Evolutionary conservation across 2,797 vertebrate species (phyloP).

Genomic region (Heteromormyrus szaboi): DNA sequence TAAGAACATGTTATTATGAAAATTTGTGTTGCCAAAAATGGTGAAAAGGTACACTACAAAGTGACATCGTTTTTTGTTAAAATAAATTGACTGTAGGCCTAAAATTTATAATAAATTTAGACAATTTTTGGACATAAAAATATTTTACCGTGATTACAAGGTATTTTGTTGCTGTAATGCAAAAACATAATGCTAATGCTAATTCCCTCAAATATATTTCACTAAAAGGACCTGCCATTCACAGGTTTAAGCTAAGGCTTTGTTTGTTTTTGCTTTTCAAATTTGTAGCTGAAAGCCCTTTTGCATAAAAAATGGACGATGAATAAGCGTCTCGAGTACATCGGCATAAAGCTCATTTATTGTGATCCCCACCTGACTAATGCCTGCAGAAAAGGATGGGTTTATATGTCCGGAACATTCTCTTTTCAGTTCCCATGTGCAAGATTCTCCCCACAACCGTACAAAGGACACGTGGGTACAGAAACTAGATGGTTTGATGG

Average conservation of each 20-base stretch:
- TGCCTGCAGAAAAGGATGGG: background rate
- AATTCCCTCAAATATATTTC: background rate
- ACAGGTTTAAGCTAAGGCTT: background rate
- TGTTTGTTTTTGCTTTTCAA: background rate
- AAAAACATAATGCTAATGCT: background rate
- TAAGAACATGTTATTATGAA: background rate
- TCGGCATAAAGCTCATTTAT: background rate
- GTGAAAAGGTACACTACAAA: background rate
- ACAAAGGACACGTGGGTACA: background rate
- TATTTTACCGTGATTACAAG: background rate
- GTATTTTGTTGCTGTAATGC: background rate
- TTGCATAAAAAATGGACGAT: background rate
- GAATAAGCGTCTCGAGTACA: background rate
- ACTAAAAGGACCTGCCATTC: background rate
- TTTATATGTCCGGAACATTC: background rate
- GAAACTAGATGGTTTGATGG: background rate
- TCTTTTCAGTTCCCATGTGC: background rate
- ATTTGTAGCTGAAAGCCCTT: background rate
- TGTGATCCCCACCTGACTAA: background rate
- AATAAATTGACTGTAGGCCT: background rate
- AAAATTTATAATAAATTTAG: background rate
- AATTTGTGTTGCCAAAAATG: background rate
- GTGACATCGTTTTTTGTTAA: background rate
- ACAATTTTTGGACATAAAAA: background rate
- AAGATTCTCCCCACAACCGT: background rate